These are phyloP conservation scores for Phania funesta DNA, from an alignment of 2,888 invertebrate genomes.

Conservation along the genomic window DNA sequence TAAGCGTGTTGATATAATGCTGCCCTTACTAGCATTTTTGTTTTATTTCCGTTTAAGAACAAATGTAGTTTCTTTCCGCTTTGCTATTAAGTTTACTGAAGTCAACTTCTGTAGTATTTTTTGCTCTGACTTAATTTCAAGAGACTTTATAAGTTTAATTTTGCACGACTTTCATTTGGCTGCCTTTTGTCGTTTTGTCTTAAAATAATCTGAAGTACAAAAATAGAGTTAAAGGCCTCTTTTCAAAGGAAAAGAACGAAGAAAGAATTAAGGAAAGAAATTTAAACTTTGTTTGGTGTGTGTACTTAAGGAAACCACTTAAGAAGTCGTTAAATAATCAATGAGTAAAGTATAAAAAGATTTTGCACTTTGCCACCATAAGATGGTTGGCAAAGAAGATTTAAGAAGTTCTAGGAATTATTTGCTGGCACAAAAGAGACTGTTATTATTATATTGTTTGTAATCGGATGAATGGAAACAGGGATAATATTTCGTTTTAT, in stretches of 20 bases:
- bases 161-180: constrained; percentile 17
- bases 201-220: constrained; percentile 44
- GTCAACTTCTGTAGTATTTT: constrained; percentile 20
- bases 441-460: constrained; percentile 3
- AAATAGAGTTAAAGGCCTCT: constrained; percentile 43
- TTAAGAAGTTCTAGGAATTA: background rate
- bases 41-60: constrained; percentile 29
- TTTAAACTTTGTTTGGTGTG: constrained; percentile 70
- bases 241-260: background rate
- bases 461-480: background rate
- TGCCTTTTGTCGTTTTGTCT: constrained; percentile 31
- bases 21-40: constrained; percentile 1
- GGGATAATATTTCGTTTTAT: background rate
- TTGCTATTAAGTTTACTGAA: constrained; percentile 38
- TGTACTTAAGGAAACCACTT: constrained; percentile 79
- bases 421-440: background rate
- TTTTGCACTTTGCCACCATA: constrained; percentile 8
- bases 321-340: constrained; percentile 80
- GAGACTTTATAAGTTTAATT: constrained; percentile 38
- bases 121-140: constrained; percentile 43
- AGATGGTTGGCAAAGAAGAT: constrained; percentile 1
- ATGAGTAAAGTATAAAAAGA: constrained; percentile 70
- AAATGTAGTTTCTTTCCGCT: constrained; percentile 15
- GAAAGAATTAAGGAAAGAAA: constrained; percentile 15
- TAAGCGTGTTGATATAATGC: constrained; percentile 48